Percentiles rank a stretch among this genome's conserved stretches.
These are phyloP conservation scores for Philopotamus ludificatus DNA, from an alignment of 1,140 invertebrate species.

Conservation along the genomic window DNA sequence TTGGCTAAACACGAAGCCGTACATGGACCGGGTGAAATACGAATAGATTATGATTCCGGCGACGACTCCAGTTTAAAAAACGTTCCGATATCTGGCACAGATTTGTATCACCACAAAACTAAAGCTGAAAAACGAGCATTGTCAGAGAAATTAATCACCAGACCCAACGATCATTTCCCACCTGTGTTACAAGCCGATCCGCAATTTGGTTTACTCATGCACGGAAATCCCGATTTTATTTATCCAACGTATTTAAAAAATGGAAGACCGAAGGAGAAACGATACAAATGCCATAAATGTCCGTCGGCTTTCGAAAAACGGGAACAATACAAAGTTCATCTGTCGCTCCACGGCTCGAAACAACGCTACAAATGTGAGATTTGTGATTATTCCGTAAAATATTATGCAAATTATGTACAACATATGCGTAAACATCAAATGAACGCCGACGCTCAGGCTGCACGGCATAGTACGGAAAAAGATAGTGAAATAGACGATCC, in stretches of 20 bases:
- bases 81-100: slow-evolving; percentile 63
- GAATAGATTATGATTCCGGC: slow-evolving; percentile 52
- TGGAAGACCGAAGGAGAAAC: slow-evolving; percentile 71
- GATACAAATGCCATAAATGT: slow-evolving; percentile 83
- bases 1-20: slow-evolving; percentile 69
- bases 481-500: slow-evolving; percentile 22
- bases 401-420: slow-evolving; percentile 79
- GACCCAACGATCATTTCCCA: slow-evolving; percentile 54
- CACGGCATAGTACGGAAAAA: slow-evolving; percentile 48
- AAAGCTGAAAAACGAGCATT: slow-evolving; percentile 58
- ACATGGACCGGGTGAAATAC: slow-evolving; percentile 47
- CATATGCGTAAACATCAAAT: slow-evolving; percentile 76
- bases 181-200: slow-evolving; percentile 59
- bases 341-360: slow-evolving; percentile 79
- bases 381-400: slow-evolving; percentile 88
- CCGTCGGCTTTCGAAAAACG: slow-evolving; percentile 85
- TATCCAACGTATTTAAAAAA: slow-evolving; percentile 75
- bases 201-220: slow-evolving; percentile 66
- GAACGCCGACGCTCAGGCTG: slow-evolving; percentile 65
- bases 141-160: slow-evolving; percentile 52
- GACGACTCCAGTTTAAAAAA: slow-evolving; percentile 54
- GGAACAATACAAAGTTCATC: slow-evolving; percentile 80
- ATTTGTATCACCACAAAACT: slow-evolving; percentile 62
- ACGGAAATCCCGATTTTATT: slow-evolving; percentile 73
- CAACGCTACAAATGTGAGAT: slow-evolving; percentile 80